A percentile compares a stretch with the other conserved stretches of the same genome.
Conservation (phyloP, 1,140 invertebrate species). For the Luehdorfia chinensis region DNA sequence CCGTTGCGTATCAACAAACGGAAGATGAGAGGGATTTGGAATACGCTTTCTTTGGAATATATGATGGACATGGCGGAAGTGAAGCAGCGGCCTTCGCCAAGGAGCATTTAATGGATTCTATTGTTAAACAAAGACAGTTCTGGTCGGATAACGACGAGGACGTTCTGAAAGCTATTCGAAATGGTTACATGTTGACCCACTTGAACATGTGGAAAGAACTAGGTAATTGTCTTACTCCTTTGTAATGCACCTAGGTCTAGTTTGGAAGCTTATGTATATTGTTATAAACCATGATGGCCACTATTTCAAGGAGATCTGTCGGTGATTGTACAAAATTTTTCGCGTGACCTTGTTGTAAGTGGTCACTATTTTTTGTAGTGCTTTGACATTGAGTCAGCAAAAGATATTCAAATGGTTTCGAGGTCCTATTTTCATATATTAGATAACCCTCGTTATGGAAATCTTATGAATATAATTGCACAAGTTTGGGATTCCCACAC, state of each 20-base stretch:
- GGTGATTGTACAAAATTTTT: conserved; percentile 56
- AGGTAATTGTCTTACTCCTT: no score
- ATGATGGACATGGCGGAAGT: conserved; percentile 96
- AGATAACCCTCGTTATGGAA: neutral
- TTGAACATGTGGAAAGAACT: conserved; percentile 97
- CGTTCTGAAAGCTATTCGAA: conserved; percentile 92
- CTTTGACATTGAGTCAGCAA: conserved; percentile 69
- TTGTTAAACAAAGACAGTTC: conserved; percentile 94
- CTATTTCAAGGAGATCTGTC: no score
- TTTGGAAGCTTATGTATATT: no score
- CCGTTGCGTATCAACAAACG: conserved; percentile 95
- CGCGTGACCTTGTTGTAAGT: conserved; percentile 61
- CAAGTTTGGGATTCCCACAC: conserved; percentile 52
- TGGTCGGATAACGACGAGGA: conserved; percentile 97
- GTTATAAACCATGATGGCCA: no score
- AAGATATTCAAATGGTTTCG: conserved; percentile 56
- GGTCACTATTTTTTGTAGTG: conserved; percentile 60
- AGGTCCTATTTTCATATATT: conserved; percentile 17
- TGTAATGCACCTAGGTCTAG: no score
- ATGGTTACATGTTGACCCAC: conserved; percentile 95
- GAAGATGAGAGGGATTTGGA: conserved; percentile 92
- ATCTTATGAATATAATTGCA: conserved; percentile 26
- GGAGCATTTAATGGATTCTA: conserved; percentile 95
- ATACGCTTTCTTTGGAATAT: conserved; percentile 98
- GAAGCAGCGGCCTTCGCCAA: conserved; percentile 96